A percentile compares a stretch with the other conserved stretches of the same genome.
These are phyloP conservation scores for Tiliqua scincoides DNA, from an alignment of 2,113 vertebrate genomes.

Conservation along the genomic window DNA sequence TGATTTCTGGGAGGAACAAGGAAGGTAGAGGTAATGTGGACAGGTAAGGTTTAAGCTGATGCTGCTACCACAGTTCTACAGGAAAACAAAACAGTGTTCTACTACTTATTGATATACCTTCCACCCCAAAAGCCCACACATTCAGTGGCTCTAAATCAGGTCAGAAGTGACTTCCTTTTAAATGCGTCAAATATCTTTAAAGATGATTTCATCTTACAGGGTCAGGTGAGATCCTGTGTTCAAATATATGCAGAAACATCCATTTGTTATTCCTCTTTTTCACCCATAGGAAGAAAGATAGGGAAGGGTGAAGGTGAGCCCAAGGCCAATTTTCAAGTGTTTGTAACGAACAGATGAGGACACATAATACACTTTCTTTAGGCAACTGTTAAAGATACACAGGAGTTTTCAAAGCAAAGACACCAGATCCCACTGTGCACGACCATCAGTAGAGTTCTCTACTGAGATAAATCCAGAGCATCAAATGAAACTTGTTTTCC, in stretches of 20 bases:
- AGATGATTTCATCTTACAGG: background rate
- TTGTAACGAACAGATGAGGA: slow-evolving; percentile 2
- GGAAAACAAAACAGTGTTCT: slow-evolving; percentile 57
- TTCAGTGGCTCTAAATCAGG: background rate
- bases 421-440: background rate
- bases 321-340: background rate
- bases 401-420: background rate
- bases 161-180: rapidly evolving
- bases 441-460: background rate
- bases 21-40: slow-evolving; percentile 69
- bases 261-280: background rate
- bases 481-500: background rate
- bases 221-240: background rate
- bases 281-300: background rate
- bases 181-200: background rate
- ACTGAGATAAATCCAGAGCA: background rate
- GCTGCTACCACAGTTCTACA: slow-evolving; percentile 44
- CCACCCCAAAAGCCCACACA: background rate
- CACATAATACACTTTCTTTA: background rate
- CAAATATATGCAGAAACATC: background rate
- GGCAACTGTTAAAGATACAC: background rate
- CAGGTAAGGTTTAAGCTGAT: slow-evolving; percentile 61
- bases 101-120: background rate
- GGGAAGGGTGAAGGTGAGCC: background rate
- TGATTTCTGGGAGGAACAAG: slow-evolving; percentile 90